Percentiles rank a stretch among this genome's conserved stretches.
Conservation (phyloP, 1,140 invertebrate genomes). For the Leptoteleia sp. region DNA sequence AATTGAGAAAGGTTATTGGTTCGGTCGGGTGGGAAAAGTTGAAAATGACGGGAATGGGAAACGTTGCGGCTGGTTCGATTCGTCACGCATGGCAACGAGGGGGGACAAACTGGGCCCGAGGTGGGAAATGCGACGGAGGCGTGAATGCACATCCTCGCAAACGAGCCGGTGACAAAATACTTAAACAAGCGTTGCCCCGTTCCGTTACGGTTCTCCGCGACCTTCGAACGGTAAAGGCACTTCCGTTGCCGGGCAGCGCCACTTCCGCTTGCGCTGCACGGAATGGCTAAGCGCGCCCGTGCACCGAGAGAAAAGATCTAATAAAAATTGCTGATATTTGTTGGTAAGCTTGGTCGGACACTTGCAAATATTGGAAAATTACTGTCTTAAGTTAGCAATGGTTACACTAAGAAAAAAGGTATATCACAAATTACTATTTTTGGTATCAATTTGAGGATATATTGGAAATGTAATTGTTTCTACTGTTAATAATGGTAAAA, state of each 20-base stretch:
- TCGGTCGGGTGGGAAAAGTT: too few species aligned
- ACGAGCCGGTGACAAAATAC: slow-evolving; percentile 64
- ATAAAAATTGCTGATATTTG: too few species aligned
- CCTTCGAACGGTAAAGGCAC: slow-evolving; percentile 67
- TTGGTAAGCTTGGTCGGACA: too few species aligned
- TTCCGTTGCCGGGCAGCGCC: slow-evolving; percentile 54
- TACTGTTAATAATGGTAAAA: too few species aligned
- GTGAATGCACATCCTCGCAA: slow-evolving; percentile 61
- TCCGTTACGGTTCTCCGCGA: slow-evolving; percentile 64
- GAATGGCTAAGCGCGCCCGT: slow-evolving; percentile 56
- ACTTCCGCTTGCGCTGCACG: slow-evolving; percentile 57
- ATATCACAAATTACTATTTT: too few species aligned
- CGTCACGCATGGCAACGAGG: slow-evolving; percentile 60
- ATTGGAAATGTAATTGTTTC: too few species aligned
- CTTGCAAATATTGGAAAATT: too few species aligned
- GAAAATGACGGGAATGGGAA: slow-evolving; percentile 43
- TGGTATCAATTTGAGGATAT: too few species aligned
- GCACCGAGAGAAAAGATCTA: too few species aligned
- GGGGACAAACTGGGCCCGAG: slow-evolving; percentile 18
- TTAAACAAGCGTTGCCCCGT: slow-evolving; percentile 56
- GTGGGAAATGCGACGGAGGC: slow-evolving; percentile 22
- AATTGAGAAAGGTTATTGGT: too few species aligned
- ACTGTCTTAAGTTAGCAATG: too few species aligned
- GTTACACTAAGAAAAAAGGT: too few species aligned
- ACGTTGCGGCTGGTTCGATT: slow-evolving; percentile 44